Percentiles rank a stretch among this genome's conserved stretches.
Conservation (phyloP, 2,113 vertebrate genomes). For the Xyliphius kryptos region DNA sequence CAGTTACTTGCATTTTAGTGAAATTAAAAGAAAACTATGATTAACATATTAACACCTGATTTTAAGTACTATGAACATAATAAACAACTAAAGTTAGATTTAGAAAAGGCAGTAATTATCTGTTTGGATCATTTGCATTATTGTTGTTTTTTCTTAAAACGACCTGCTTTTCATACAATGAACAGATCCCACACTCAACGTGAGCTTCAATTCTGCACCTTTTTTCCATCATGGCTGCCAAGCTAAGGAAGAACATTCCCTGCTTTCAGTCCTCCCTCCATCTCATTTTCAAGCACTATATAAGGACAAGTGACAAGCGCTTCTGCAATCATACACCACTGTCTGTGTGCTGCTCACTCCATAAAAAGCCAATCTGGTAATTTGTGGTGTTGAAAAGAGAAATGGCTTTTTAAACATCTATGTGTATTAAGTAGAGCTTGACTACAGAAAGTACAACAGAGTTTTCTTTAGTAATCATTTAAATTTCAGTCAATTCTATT, state of each 20-base stretch:
- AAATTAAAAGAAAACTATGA: too few species aligned
- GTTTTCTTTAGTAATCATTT: too few species aligned
- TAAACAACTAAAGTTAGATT: too few species aligned
- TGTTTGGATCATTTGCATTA: too few species aligned
- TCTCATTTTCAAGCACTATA: constrained; percentile 36
- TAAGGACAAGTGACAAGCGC: constrained; percentile 43
- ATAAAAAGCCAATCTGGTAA: constrained; percentile 40
- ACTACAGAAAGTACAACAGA: neutral
- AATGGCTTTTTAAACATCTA: constrained; percentile 19
- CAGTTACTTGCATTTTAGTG: too few species aligned
- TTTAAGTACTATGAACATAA: too few species aligned
- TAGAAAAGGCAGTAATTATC: too few species aligned
- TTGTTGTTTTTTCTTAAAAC: too few species aligned
- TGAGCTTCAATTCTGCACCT: constrained; percentile 35
- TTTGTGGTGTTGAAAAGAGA: constrained; percentile 25
- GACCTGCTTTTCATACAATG: constrained; percentile 27
- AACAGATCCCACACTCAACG: constrained; percentile 32
- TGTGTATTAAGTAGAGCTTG: neutral
- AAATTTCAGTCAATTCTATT: too few species aligned
- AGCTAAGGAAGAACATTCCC: constrained; percentile 19
- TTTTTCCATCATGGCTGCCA: constrained; percentile 48
- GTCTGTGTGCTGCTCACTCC: constrained; percentile 24
- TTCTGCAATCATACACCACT: constrained; percentile 26
- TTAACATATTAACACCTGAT: too few species aligned
- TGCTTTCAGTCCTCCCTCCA: constrained; percentile 19